Conservation (phyloP, 2,113 vertebrate genomes). For the Galeopterus variegatus region DNA sequence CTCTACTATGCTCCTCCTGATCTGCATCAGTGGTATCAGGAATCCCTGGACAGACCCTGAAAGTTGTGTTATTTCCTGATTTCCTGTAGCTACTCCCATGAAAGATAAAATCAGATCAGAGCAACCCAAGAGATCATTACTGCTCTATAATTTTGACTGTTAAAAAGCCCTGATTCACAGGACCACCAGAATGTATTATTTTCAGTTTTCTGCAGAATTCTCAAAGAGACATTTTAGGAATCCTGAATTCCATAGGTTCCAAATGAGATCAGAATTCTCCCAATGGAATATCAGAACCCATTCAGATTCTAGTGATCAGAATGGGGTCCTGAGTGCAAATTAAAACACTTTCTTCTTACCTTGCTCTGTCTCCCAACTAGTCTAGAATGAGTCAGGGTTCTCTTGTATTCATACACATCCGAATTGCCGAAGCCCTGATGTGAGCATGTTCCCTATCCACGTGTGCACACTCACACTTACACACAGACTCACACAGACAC, state of each 20-base stretch:
- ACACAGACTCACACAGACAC: background rate
- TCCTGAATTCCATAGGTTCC: background rate
- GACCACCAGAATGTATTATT: background rate
- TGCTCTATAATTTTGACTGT: background rate
- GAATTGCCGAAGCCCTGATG: background rate
- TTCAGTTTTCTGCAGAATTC: constrained; percentile 34
- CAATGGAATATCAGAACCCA: background rate
- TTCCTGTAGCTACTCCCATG: background rate
- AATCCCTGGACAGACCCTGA: background rate
- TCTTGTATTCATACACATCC: background rate
- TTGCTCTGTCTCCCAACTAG: background rate
- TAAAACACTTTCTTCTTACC: background rate
- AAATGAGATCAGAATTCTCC: constrained; percentile 9
- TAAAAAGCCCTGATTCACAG: background rate
- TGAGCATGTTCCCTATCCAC: too few relatives aligned
- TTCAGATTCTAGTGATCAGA: background rate
- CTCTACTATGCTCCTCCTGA: background rate
- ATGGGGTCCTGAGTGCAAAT: background rate
- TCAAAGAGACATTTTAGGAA: background rate
- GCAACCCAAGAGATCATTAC: background rate
- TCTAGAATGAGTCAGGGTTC: background rate
- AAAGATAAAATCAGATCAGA: constrained; percentile 60
- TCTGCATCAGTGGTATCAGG: background rate
- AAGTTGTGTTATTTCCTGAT: constrained; percentile 68
- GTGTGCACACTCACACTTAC: background rate